phyloP scores from a whole-genome alignment of 2,888 invertebrate genomes.

The Labia minor region DNA sequence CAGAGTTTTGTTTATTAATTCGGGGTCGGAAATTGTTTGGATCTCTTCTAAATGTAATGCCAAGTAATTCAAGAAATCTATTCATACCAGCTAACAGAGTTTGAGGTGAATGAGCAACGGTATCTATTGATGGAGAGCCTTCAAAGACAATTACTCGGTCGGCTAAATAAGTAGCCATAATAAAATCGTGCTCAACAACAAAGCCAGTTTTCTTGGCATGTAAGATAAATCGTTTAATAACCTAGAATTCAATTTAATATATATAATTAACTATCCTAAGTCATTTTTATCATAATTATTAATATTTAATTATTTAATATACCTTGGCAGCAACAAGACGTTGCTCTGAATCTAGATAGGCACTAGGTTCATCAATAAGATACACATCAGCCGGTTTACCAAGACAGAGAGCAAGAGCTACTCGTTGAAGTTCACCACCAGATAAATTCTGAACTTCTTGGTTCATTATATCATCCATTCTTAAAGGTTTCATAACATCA shows the following conservation, averaged over 20 bases:
- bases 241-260: conserved; percentile 17
- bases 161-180: conserved; percentile 98
- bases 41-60: conserved; percentile 96
- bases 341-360: conserved; percentile 98
- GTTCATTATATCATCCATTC: conserved; percentile 94
- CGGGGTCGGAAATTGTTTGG: conserved; percentile 97
- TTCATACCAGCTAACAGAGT: conserved; percentile 97
- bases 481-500: conserved; percentile 96
- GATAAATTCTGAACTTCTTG: conserved; percentile 97
- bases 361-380: conserved; percentile 96
- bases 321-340: conserved; percentile 99
- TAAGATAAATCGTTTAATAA: conserved; percentile 61
- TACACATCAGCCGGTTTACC: conserved; percentile 99
- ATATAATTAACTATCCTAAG: not conserved
- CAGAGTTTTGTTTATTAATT: conserved; percentile 93
- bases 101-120: conserved; percentile 84
- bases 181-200: conserved; percentile 99
- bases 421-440: conserved; percentile 97
- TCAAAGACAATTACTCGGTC: conserved; percentile 98
- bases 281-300: not conserved
- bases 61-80: conserved; percentile 83
- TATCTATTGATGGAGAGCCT: conserved; percentile 79
- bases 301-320: conserved; percentile 78
- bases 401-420: conserved; percentile 88
- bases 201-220: conserved; percentile 99